phyloP scores from a whole-genome alignment of 2,113 vertebrate genomes.

The Protomyctophum bolini region DNA sequence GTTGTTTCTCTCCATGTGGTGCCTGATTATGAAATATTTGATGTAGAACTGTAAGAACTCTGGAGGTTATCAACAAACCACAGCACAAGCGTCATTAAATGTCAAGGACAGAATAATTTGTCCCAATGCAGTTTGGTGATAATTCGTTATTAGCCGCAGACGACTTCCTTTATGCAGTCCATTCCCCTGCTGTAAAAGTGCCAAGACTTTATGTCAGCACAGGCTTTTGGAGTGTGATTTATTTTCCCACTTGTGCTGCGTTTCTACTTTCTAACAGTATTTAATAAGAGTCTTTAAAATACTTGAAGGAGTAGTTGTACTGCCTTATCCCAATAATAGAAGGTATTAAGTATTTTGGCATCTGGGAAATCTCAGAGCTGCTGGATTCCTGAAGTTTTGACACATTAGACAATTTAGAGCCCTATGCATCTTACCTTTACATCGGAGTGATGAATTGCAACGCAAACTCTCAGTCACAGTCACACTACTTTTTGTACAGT shows the following conservation, averaged over 20 bases:
- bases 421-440: slow-evolving; percentile 22
- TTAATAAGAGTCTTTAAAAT: slow-evolving; percentile 64
- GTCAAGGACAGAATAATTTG: slow-evolving; percentile 62
- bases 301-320: slow-evolving; percentile 44
- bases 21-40: slow-evolving; percentile 30
- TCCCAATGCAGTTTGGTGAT: slow-evolving; percentile 63
- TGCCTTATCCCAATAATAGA: slow-evolving; percentile 56
- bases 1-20: slow-evolving; percentile 56
- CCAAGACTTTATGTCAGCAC: slow-evolving; percentile 58
- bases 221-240: slow-evolving; percentile 57
- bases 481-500: too few species aligned
- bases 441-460: slow-evolving; percentile 1
- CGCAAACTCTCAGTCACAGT: background rate
- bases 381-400: slow-evolving; percentile 46
- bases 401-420: slow-evolving; percentile 46
- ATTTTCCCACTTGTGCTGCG: slow-evolving; percentile 62
- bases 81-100: slow-evolving; percentile 41
- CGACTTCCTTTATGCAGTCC: slow-evolving; percentile 60
- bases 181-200: slow-evolving; percentile 65
- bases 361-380: slow-evolving; percentile 39
- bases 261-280: slow-evolving; percentile 42
- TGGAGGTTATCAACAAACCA: slow-evolving; percentile 31
- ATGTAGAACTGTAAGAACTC: background rate
- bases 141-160: slow-evolving; percentile 60
- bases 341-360: slow-evolving; percentile 54